Evolutionary conservation across 1,140 invertebrate species (phyloP).

Genomic region (Copidosoma floridanum): DNA sequence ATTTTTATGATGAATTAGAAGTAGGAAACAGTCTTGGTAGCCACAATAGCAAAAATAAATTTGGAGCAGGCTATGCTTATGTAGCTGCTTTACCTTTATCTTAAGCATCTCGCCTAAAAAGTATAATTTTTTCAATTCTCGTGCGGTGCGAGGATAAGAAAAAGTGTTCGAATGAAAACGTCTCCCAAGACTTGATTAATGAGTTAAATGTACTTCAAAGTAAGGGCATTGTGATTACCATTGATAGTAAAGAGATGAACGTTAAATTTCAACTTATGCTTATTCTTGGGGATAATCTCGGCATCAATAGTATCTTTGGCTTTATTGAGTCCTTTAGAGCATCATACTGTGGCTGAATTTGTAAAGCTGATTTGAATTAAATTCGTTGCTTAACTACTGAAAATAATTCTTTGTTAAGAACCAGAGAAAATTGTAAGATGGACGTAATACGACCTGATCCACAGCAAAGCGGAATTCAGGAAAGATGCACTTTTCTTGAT

Average conservation of each 20-base stretch:
- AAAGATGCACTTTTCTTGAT: constrained; percentile 41
- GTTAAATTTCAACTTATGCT: constrained; percentile 29
- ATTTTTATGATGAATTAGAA: constrained; percentile 21
- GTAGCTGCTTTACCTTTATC: constrained; percentile 13
- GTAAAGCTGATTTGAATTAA: constrained; percentile 12
- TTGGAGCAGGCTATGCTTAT: constrained; percentile 15
- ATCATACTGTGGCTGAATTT: no score
- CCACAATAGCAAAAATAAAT: constrained; percentile 22
- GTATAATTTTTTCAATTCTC: constrained; percentile 21
- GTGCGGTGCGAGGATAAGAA: constrained; percentile 13
- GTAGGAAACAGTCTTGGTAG: constrained; percentile 15
- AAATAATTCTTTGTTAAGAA: constrained; percentile 21
- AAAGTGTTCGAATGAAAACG: not conserved
- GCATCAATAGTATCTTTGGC: no score
- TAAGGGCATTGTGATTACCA: constrained; percentile 11
- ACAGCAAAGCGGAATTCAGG: constrained; percentile 38
- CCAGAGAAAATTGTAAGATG: constrained; percentile 17
- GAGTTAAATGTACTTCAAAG: constrained; percentile 21
- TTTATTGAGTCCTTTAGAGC: no score
- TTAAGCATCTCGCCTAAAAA: constrained; percentile 6
- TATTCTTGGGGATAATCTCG: constrained; percentile 28
- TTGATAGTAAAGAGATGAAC: constrained; percentile 11
- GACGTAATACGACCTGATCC: constrained; percentile 11
- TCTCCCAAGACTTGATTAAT: constrained; percentile 21
- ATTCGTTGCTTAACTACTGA: constrained; percentile 12